Conservation (phyloP, 2,113 vertebrate genomes). For the Epinephelus moara region DNA sequence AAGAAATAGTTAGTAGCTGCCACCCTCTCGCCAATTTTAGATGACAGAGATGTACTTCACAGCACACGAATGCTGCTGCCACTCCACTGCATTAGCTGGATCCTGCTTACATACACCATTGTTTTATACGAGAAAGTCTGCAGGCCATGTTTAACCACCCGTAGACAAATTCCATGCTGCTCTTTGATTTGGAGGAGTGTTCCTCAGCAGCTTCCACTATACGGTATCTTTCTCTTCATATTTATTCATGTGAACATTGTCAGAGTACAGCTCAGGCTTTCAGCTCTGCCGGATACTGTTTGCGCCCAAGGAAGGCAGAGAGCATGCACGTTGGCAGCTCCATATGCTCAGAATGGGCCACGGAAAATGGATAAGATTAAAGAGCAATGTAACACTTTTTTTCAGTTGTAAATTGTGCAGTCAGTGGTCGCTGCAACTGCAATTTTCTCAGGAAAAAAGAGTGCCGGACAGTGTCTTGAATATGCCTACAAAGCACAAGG, state of each 20-base stretch:
- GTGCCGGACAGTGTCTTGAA: neutral
- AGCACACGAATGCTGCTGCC: conserved; percentile 19
- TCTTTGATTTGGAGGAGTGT: conserved; percentile 28
- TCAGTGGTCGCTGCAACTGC: no score
- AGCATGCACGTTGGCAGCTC: conserved; percentile 7
- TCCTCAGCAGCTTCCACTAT: conserved; percentile 23
- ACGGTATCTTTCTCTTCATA: conserved; percentile 12
- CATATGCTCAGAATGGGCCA: neutral
- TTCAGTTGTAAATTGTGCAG: neutral
- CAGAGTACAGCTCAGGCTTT: conserved; percentile 38
- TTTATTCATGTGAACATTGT: conserved; percentile 53
- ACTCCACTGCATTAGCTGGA: conserved; percentile 33
- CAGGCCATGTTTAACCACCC: conserved; percentile 48
- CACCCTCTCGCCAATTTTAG: neutral
- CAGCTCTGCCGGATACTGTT: conserved; percentile 20
- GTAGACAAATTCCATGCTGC: conserved; percentile 10
- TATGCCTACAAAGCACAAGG: neutral
- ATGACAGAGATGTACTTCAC: conserved; percentile 43
- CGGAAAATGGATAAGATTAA: neutral
- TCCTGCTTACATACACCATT: conserved; percentile 5
- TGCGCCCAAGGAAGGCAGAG: neutral
- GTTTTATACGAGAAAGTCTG: conserved; percentile 24
- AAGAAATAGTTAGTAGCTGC: neutral
- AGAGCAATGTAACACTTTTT: neutral
- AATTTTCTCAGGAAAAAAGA: neutral